These are phyloP conservation scores for Bradypodion pumilum DNA, from an alignment of 2,797 vertebrate genomes.

Conservation along the genomic window DNA sequence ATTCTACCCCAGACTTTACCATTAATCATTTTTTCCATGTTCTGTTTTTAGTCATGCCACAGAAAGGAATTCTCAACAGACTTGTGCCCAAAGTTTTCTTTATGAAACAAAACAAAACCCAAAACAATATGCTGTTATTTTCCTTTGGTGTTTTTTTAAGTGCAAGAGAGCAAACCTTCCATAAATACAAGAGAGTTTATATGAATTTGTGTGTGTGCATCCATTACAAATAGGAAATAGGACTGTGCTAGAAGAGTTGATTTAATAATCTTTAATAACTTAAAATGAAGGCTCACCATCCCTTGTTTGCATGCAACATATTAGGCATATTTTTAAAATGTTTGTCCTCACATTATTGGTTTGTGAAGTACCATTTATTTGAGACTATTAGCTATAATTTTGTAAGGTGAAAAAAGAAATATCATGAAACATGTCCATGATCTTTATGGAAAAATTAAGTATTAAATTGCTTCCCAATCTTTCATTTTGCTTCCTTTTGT, in stretches of 20 bases:
- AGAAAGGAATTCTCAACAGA: background rate
- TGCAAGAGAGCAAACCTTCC: constrained; percentile 22
- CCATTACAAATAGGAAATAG: constrained; percentile 18
- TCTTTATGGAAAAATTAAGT: background rate
- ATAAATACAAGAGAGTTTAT: constrained; percentile 32
- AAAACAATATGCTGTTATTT: background rate
- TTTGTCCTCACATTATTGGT: background rate
- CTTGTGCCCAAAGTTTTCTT: constrained; percentile 23
- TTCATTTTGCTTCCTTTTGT: background rate
- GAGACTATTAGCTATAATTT: background rate
- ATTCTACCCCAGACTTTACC: background rate
- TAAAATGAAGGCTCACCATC: background rate
- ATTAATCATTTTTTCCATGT: constrained; percentile 34
- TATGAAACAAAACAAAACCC: constrained; percentile 60
- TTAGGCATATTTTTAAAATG: background rate
- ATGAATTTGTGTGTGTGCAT: background rate
- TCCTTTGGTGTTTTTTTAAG: constrained; percentile 43
- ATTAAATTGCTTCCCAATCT: constrained; percentile 4
- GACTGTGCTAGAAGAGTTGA: background rate
- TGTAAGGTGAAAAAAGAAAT: too few species aligned
- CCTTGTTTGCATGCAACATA: background rate
- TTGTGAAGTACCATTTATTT: too few species aligned
- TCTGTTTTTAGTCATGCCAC: constrained; percentile 29
- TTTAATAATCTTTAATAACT: background rate
- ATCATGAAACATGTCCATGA: background rate